Percentiles rank a stretch among this genome's conserved stretches.
phyloP scores from a whole-genome alignment of 2,113 vertebrate genomes.

The Sus scrofa region T2T-Sscrofa CM000824.6:172678501-172679000 shows the following conservation, averaged over 20 bases:
- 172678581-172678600: not conserved
- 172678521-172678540: not conserved
- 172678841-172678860: not conserved
- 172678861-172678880: not conserved
- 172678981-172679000: not conserved
- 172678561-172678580: not conserved
- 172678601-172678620: not conserved
- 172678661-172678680: not conserved
- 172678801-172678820: not conserved
- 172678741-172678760: constrained; percentile 44
- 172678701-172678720: not conserved
- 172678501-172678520: not conserved
- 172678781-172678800: not conserved
- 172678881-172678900: not conserved
- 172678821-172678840: not conserved
- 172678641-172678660: constrained; percentile 27
- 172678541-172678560: not conserved
- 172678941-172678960: not conserved
- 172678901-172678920: not conserved
- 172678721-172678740: constrained; percentile 1
- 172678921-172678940: not conserved
- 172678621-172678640: not conserved
- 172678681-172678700: constrained; percentile 51
- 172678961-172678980: not conserved
- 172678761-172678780: not conserved